A percentile compares a stretch with the other conserved stretches of the same genome.
Evolutionary conservation across 2,888 invertebrate genomes (phyloP).

Genomic region (Cataglyphis rosenhaueri): DNA sequence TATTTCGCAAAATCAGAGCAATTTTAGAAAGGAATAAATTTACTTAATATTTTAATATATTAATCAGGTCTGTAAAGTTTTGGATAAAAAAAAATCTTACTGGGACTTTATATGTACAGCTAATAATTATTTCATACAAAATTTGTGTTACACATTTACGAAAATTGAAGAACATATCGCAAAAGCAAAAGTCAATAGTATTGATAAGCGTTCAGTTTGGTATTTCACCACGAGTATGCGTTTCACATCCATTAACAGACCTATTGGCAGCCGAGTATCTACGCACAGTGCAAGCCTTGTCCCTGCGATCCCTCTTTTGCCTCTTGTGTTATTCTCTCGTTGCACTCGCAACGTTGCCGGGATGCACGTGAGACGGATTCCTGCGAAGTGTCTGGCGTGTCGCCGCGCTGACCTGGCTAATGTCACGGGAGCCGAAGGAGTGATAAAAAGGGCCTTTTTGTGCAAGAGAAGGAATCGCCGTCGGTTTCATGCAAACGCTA

Average conservation of each 20-base stretch:
- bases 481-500: neutral
- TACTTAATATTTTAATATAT: neutral
- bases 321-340: slow-evolving; percentile 3
- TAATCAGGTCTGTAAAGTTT: neutral
- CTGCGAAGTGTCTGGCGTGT: slow-evolving; percentile 41
- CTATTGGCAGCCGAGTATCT: slow-evolving; percentile 62
- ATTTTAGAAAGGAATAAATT: too few relatives aligned
- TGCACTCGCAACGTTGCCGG: slow-evolving; percentile 15
- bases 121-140: neutral
- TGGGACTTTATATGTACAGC: neutral
- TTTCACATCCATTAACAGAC: slow-evolving; percentile 69
- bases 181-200: slow-evolving; percentile 26
- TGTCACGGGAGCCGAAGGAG: slow-evolving; percentile 27
- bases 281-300: slow-evolving; percentile 61
- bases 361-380: slow-evolving; percentile 43
- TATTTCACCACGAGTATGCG: slow-evolving; percentile 57
- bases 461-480: neutral
- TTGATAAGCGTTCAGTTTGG: slow-evolving; percentile 30
- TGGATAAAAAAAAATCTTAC: neutral
- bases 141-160: neutral
- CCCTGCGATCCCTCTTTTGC: slow-evolving; percentile 1
- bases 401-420: slow-evolving; percentile 48
- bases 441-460: slow-evolving; percentile 43
- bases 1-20: neutral
- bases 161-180: neutral